A percentile compares a stretch with the other conserved stretches of the same genome.
Conservation (phyloP, 2,888 invertebrate species). For the Drosophila helvetica region DNA sequence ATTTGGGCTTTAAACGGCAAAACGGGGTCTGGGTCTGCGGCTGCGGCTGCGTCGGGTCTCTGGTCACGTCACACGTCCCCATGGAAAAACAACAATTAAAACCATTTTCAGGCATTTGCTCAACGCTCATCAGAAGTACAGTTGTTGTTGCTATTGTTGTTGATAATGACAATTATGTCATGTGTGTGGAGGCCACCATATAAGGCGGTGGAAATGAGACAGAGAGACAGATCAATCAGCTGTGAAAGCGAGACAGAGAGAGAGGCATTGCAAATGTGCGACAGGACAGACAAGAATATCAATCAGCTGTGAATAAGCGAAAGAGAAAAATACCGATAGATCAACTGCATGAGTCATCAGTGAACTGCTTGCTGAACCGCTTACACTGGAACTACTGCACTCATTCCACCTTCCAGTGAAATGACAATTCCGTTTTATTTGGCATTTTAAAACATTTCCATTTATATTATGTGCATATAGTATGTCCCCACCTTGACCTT, state of each 20-base stretch:
- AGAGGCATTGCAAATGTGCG: constrained; percentile 16
- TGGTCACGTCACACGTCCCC: constrained; percentile 55
- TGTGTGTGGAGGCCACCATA: constrained; percentile 31
- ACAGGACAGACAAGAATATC: constrained; percentile 24
- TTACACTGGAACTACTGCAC: too few species aligned
- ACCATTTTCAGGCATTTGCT: constrained; percentile 67
- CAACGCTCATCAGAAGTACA: constrained; percentile 58
- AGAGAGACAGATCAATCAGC: neutral
- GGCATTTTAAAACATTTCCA: constrained; percentile 27
- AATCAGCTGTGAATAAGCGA: constrained; percentile 14
- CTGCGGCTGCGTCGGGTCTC: neutral
- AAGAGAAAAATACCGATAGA: neutral
- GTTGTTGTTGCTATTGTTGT: constrained; percentile 28
- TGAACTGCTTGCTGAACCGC: constrained; percentile 3
- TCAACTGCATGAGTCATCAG: constrained; percentile 21
- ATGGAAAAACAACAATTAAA: constrained; percentile 64
- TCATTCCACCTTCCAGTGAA: neutral
- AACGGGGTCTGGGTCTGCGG: neutral
- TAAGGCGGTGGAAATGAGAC: constrained; percentile 8
- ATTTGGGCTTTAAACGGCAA: constrained; percentile 31
- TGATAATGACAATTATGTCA: constrained; percentile 75
- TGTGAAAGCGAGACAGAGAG: constrained; percentile 8
- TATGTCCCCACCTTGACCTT: constrained; percentile 31
- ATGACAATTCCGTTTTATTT: constrained; percentile 16
- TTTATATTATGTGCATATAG: neutral